phyloP scores from a whole-genome alignment of 2,888 invertebrate species.

The Craniophora ligustri region DNA sequence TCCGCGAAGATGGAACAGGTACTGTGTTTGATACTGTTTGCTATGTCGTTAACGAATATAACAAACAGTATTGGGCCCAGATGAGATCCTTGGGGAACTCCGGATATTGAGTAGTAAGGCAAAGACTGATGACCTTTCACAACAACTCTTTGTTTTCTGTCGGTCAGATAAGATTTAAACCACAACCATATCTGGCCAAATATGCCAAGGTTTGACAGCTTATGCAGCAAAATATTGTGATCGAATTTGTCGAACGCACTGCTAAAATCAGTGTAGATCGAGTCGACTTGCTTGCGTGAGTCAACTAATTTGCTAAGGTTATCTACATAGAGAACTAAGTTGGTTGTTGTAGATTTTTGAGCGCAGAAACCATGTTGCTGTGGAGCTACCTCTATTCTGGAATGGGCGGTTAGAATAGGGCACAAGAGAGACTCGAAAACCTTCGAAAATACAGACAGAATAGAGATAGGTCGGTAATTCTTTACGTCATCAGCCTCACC shows the following conservation, averaged over 20 bases:
- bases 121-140: not conserved
- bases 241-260: constrained; percentile 2
- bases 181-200: not conserved
- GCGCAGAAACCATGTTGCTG: constrained; percentile 1
- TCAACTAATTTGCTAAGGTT: not conserved
- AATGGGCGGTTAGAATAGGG: not conserved
- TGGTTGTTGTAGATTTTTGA: constrained; percentile 1
- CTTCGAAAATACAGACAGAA: not conserved
- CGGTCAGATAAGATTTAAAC: constrained; percentile 1
- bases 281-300: not conserved
- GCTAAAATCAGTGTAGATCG: constrained; percentile 3
- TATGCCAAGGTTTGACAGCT: not conserved
- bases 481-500: not conserved
- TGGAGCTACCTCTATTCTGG: not conserved
- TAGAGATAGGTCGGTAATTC: too few relatives aligned
- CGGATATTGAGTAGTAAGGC: not conserved
- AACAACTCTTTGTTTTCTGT: not conserved
- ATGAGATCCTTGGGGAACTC: constrained; percentile 1
- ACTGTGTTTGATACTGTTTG: not conserved
- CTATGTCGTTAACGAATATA: constrained; percentile 1
- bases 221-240: not conserved
- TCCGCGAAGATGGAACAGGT: not conserved
- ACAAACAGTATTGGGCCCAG: not conserved
- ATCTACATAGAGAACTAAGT: not conserved
- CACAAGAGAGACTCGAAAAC: not conserved